phyloP scores from a whole-genome alignment of 1,140 invertebrate genomes.

The Antheraea mylitta region DNA sequence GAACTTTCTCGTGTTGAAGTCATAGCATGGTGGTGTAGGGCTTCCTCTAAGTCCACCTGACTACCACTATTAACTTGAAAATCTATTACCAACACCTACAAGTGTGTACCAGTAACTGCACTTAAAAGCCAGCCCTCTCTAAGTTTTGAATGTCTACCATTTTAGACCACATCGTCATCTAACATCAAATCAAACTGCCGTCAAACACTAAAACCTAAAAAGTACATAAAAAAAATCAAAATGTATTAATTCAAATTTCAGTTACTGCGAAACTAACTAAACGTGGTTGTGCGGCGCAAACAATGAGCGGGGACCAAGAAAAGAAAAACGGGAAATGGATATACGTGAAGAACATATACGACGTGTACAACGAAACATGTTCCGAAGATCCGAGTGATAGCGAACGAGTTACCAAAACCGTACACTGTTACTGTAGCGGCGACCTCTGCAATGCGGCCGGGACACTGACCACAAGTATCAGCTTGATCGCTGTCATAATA shows the following conservation, averaged over 20 bases:
- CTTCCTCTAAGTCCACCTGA: too few species aligned
- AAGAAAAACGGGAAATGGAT: conserved; percentile 55
- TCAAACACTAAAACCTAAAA: too few species aligned
- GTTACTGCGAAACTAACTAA: conserved; percentile 13
- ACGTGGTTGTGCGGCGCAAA: conserved; percentile 58
- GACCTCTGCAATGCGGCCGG: conserved; percentile 68
- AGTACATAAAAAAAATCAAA: too few species aligned
- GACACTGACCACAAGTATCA: neutral
- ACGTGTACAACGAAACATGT: conserved; percentile 48
- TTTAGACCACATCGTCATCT: too few species aligned
- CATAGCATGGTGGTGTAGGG: too few species aligned
- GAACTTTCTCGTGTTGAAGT: too few species aligned
- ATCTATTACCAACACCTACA: too few species aligned
- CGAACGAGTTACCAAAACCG: conserved; percentile 40
- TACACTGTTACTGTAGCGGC: conserved; percentile 74
- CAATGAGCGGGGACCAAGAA: conserved; percentile 45
- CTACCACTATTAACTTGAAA: too few species aligned
- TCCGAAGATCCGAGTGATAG: conserved; percentile 33
- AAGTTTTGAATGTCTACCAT: too few species aligned
- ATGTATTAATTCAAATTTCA: neutral
- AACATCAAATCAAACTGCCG: too few species aligned
- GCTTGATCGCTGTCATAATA: neutral
- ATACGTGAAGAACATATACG: conserved; percentile 41
- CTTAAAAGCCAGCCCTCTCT: too few species aligned
- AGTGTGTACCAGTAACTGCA: too few species aligned